phyloP scores from a whole-genome alignment of 2,888 invertebrate species.

The Drosophila helvetica region DNA sequence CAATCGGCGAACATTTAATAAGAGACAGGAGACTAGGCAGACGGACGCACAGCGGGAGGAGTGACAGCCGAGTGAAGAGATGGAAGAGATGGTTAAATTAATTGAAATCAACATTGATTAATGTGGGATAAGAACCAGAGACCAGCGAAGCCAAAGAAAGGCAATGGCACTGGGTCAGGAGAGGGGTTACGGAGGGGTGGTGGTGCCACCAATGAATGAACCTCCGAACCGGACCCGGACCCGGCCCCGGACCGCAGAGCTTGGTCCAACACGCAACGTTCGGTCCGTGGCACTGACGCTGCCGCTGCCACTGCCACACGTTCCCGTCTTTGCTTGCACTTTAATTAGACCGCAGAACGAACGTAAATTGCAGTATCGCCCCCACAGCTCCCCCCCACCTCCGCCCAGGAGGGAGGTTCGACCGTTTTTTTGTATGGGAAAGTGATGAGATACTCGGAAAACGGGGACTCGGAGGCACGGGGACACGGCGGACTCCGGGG shows the following conservation, averaged over 20 bases:
- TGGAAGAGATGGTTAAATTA: conserved; percentile 81
- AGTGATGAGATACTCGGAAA: conserved; percentile 73
- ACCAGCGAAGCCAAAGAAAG: conserved; percentile 60
- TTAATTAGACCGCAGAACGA: conserved; percentile 75
- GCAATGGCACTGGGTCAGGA: not conserved
- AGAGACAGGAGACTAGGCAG: conserved; percentile 24
- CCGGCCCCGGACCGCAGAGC: conserved; percentile 66
- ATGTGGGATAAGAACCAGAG: conserved; percentile 69
- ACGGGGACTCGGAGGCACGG: not conserved
- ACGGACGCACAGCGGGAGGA: conserved; percentile 36
- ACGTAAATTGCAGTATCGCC: conserved; percentile 79
- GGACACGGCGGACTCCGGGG: not conserved
- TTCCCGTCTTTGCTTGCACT: conserved; percentile 74
- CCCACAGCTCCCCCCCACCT: not conserved
- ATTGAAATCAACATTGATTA: conserved; percentile 81
- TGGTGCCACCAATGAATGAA: conserved; percentile 63
- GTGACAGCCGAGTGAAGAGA: conserved; percentile 72
- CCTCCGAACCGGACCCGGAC: conserved; percentile 44
- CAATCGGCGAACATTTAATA: conserved; percentile 47
- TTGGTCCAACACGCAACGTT: conserved; percentile 65
- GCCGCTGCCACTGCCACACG: conserved; percentile 67
- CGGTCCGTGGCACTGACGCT: conserved; percentile 42
- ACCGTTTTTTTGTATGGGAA: conserved; percentile 76
- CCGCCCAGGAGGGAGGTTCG: conserved; percentile 18
- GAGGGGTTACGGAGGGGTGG: conserved; percentile 4